Evolutionary conservation across 1,140 invertebrate species (phyloP), one percentile per base, ranked within the genome.

Genomic region (Scaptomyza hsui): DNA sequence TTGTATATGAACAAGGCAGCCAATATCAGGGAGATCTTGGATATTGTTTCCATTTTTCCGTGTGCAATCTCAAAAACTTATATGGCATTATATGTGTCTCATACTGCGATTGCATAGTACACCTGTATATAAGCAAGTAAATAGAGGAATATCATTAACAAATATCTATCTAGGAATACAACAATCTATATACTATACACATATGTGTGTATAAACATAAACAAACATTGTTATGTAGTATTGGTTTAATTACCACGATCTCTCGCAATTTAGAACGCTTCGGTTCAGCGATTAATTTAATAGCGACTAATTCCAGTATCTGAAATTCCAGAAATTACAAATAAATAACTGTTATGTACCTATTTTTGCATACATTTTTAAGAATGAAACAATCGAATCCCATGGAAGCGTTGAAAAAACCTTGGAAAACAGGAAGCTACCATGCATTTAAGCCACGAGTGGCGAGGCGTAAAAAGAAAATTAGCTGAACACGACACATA

Each of bases 11-110:
- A 48, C 60, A 83, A 70, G 39, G 78, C 80, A 72, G 63, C 53
- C 59, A 91, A 82, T 89, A 91, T 91, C 88, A 91, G 71, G 88
- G 78, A 74, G 67, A 91, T 89, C 77, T 90, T 75, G 77, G 89
- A 91, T 91, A 91, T 73, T 89, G 86, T 67, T 82, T 91, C 89
- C 89, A 91, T 91, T 91, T 91, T 91, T 80, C 83, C 48, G 86
- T 90, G 24, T 79, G 67, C 72, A 90, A 79, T 86, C 79, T 90
- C 49, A 90, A 62, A 85, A 78, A 85, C 74, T 73, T 90, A 65
- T 79, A 85, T 76, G 85, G 77, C 79, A 88, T 88, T 75, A 73
- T 76, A 29, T 71, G 69, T 72, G 47, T 83, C 32, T 73, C 76
- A 82, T 86, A 64, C 48, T 72, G 51, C 49, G 74, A 53, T 75